These are phyloP conservation scores for Gambelia wislizenii DNA, from an alignment of 2,797 vertebrate genomes.

Conservation along the genomic window DNA sequence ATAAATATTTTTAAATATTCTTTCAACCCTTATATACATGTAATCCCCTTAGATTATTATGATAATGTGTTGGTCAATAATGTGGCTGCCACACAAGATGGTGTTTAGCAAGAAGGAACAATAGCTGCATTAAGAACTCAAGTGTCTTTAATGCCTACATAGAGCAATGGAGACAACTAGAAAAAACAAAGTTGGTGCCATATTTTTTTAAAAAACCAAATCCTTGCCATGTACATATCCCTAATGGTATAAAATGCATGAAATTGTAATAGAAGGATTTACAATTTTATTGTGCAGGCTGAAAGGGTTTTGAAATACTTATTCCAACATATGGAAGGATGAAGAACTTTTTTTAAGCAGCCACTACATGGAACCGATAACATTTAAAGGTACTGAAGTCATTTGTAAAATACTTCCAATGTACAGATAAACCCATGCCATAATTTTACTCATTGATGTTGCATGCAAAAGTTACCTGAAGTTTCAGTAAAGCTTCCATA, in stretches of 20 bases:
- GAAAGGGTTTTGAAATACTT: not conserved
- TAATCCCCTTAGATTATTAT: not conserved
- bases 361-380: not conserved
- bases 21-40: too few relatives aligned
- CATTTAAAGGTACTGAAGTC: not conserved
- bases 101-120: not conserved
- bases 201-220: too few relatives aligned
- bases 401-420: not conserved
- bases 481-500: constrained; percentile 53
- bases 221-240: not conserved
- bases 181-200: not conserved
- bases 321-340: not conserved
- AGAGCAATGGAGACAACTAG: not conserved
- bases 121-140: too few relatives aligned
- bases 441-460: constrained; percentile 21
- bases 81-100: not conserved
- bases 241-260: not conserved
- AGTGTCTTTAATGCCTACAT: not conserved
- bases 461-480: not conserved
- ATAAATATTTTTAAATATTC: too few relatives aligned
- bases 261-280: not conserved
- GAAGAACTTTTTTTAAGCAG: not conserved
- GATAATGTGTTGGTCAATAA: not conserved
- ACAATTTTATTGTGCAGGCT: not conserved
- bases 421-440: not conserved